Conservation (phyloP, 1,140 invertebrate species). For the Drosophila rhopaloa region DNA sequence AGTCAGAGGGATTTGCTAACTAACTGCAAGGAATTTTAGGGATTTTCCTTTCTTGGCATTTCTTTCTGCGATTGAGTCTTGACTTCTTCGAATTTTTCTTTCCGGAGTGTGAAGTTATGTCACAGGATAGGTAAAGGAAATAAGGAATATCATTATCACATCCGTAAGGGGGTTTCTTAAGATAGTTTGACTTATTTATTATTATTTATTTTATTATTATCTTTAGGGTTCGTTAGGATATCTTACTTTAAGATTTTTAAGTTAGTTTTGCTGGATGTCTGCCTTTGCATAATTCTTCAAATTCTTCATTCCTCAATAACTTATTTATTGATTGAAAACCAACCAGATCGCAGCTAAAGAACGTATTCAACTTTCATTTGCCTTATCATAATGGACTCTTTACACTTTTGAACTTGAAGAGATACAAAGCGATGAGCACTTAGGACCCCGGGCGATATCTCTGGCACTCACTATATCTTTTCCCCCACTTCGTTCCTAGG, state of each 20-base stretch:
- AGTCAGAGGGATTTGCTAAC: slow-evolving; percentile 10
- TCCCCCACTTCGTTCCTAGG: slow-evolving; percentile 15
- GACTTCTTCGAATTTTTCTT: not conserved
- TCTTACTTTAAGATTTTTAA: too few relatives aligned
- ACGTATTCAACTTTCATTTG: not conserved
- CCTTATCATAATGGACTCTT: slow-evolving; percentile 33
- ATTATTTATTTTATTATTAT: too few relatives aligned
- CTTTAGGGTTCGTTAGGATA: too few relatives aligned
- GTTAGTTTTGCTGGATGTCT: too few relatives aligned
- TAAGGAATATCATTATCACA: not conserved
- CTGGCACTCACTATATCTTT: slow-evolving; percentile 12
- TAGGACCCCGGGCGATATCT: slow-evolving; percentile 6
- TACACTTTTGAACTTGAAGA: slow-evolving; percentile 26
- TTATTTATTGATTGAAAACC: slow-evolving; percentile 12
- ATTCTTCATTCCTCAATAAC: not conserved
- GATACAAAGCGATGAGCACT: slow-evolving; percentile 18
- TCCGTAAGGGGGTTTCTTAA: too few relatives aligned
- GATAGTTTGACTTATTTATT: too few relatives aligned
- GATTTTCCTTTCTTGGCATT: slow-evolving; percentile 1
- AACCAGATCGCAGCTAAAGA: not conserved
- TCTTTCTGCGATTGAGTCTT: slow-evolving; percentile 1
- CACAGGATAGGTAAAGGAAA: not conserved
- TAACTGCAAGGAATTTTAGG: slow-evolving; percentile 19
- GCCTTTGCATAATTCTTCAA: too few relatives aligned
- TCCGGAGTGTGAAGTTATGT: slow-evolving; percentile 8